Conservation (phyloP, 2,113 vertebrate species). For the Plotosus lineatus region DNA sequence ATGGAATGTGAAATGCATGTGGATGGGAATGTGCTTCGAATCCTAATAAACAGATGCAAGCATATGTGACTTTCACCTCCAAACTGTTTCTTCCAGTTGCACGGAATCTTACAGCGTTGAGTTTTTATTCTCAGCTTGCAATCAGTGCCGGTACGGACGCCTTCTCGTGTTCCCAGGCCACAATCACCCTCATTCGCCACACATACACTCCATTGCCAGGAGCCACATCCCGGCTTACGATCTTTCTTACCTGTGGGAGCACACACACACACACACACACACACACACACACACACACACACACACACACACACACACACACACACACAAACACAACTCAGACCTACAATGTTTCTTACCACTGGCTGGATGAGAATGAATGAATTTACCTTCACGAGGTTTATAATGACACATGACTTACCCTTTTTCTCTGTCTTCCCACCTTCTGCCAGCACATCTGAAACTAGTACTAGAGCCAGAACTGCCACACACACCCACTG, state of each 20-base stretch:
- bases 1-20: background rate
- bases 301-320: background rate
- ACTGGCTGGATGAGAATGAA: background rate
- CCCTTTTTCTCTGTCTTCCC: constrained; percentile 75
- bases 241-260: constrained; percentile 84
- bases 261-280: constrained; percentile 17
- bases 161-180: constrained; percentile 91
- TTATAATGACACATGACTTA: constrained; percentile 44
- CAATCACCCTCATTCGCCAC: constrained; percentile 92
- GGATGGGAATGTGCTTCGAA: background rate
- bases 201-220: constrained; percentile 97
- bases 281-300: constrained; percentile 7
- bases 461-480: constrained; percentile 68
- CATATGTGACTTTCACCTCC: constrained; percentile 78
- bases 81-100: constrained; percentile 99
- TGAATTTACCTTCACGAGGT: background rate
- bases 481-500: constrained; percentile 65
- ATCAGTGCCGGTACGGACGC: constrained; percentile 84
- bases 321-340: background rate
- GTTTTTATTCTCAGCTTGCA: constrained; percentile 97
- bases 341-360: background rate
- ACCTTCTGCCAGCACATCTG: constrained; percentile 66
- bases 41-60: background rate
- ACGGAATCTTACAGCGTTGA: constrained; percentile 98
- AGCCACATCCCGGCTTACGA: constrained; percentile 93